phyloP scores from a whole-genome alignment of 2,797 vertebrate species.

The Argyrosomus regius region DNA sequence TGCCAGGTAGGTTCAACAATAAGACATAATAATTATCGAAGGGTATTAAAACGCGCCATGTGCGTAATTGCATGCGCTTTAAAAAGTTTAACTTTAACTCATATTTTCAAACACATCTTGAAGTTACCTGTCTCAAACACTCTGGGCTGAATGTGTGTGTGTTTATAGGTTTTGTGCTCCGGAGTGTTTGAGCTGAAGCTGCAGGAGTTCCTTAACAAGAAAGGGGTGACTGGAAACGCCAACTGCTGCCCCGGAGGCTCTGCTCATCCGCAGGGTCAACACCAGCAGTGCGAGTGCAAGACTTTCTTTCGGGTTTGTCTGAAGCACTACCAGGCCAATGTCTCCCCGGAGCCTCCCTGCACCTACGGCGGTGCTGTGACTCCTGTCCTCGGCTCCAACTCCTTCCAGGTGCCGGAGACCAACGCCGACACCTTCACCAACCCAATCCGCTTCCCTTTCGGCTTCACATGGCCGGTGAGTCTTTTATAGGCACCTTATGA shows the following conservation, averaged over 20 bases:
- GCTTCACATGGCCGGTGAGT: conserved; percentile 99
- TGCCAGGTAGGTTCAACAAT: conserved; percentile 88
- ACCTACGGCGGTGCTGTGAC: conserved; percentile 96
- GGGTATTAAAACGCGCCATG: not conserved
- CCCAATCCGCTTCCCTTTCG: conserved; percentile 94
- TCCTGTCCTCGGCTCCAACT: conserved; percentile 95
- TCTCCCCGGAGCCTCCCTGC: conserved; percentile 97
- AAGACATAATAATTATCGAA: not conserved
- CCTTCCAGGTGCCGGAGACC: conserved; percentile 94
- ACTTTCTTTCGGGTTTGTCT: conserved; percentile 98
- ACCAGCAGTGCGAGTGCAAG: conserved; percentile 95
- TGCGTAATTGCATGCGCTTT: not conserved
- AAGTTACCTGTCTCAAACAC: conserved; percentile 10
- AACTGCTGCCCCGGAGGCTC: conserved; percentile 92
- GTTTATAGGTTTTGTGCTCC: conserved; percentile 89
- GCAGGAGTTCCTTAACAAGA: conserved; percentile 98
- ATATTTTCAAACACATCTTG: not conserved
- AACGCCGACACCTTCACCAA: conserved; percentile 93
- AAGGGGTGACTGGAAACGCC: conserved; percentile 90
- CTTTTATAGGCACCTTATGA: not conserved
- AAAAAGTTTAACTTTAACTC: not conserved
- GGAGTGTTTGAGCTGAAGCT: conserved; percentile 98
- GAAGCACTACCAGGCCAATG: conserved; percentile 97
- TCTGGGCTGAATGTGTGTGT: conserved; percentile 16
- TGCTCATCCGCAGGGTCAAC: conserved; percentile 67